Evolutionary conservation across 2,797 vertebrate species (phyloP).

Genomic region (Darevskia mixta): DNA sequence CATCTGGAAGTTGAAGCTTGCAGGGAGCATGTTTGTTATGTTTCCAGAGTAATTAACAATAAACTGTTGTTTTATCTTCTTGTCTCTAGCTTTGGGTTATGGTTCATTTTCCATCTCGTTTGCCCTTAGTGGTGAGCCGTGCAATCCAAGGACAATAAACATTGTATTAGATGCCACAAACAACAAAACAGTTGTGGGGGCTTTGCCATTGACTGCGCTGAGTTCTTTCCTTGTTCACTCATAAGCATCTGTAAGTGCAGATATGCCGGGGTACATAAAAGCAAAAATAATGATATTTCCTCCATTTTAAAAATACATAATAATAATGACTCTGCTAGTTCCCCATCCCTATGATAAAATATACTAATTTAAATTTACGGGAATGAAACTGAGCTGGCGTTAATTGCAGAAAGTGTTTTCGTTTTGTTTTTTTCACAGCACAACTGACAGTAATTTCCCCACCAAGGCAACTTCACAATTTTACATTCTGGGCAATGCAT

Average conservation of each 20-base stretch:
- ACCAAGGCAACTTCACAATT: conserved; percentile 23
- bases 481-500: neutral
- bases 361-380: conserved; percentile 51
- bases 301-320: conserved; percentile 53
- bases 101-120: conserved; percentile 49
- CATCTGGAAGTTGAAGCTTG: conserved; percentile 43
- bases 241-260: conserved; percentile 28
- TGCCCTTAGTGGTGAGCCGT: conserved; percentile 33
- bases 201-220: neutral
- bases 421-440: conserved; percentile 4
- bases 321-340: conserved; percentile 53
- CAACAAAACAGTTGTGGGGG: neutral
- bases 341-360: conserved; percentile 68
- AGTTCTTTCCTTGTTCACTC: conserved; percentile 13
- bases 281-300: conserved; percentile 42
- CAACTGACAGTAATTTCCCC: conserved; percentile 58
- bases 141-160: conserved; percentile 37
- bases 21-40: conserved; percentile 43
- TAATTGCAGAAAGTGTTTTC: conserved; percentile 33
- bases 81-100: conserved; percentile 57
- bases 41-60: conserved; percentile 62
- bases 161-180: neutral
- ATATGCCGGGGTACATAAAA: neutral
- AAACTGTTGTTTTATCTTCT: conserved; percentile 46
- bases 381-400: conserved; percentile 32